A percentile compares a stretch with the other conserved stretches of the same genome.
phyloP scores from a whole-genome alignment of 2,888 invertebrate species.

The Octonoba sinensis region DNA sequence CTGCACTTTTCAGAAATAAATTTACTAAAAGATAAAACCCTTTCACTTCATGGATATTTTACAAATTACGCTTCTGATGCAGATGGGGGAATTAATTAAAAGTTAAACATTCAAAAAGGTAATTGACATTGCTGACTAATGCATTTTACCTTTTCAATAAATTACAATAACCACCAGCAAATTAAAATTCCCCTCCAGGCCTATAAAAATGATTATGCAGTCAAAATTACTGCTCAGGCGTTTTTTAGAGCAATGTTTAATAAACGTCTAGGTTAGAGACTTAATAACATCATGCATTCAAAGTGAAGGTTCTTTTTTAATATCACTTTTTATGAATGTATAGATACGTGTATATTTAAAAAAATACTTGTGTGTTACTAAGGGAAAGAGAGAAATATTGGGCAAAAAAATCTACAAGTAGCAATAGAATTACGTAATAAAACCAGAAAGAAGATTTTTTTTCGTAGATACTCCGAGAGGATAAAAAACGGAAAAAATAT shows the following conservation, averaged over 20 bases:
- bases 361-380: background rate
- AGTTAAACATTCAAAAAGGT: too few species aligned
- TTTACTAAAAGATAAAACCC: too few species aligned
- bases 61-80: too few species aligned
- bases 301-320: slow-evolving; percentile 11
- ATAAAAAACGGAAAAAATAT: slow-evolving; percentile 19
- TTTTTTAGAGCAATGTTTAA: slow-evolving; percentile 39
- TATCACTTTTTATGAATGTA: slow-evolving; percentile 7
- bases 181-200: background rate
- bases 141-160: background rate
- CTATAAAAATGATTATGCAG: slow-evolving; percentile 41
- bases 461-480: background rate
- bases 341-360: background rate
- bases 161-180: background rate
- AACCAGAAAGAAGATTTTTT: slow-evolving; percentile 39
- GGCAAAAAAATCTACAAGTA: slow-evolving; percentile 4
- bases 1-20: too few species aligned
- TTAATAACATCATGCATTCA: slow-evolving; percentile 45
- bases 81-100: too few species aligned
- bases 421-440: slow-evolving; percentile 17
- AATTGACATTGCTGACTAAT: too few species aligned
- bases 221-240: slow-evolving; percentile 27
- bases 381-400: background rate
- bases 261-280: slow-evolving; percentile 18
- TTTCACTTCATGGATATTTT: background rate